Base-by-base conservation (phyloP, 2,113 vertebrate genomes). In the Corydoras sp. region DNA sequence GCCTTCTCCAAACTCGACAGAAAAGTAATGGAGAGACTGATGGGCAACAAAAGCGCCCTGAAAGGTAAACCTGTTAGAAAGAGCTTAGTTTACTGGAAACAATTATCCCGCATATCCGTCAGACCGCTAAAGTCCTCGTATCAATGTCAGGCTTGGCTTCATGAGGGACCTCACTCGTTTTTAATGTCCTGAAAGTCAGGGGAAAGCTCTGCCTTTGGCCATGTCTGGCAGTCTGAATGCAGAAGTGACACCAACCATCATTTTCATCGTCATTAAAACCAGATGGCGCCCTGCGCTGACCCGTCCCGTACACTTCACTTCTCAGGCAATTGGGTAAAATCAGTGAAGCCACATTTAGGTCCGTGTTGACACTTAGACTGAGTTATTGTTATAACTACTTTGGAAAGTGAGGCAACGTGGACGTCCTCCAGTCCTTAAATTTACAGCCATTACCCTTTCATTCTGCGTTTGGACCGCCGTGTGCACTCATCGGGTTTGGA, bases 1-100 rank as follows among this genome's bases (percentile, higher is more conserved):
- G 97, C 97, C 79, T 99, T 99, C 75, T 88, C 90, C 9, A 92
- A 85, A 62, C 89, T 99, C 73, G 94, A 91, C 64, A 82, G 82
- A 2, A 91, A 89, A 0, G 73, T 92, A 10, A 72, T 99, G 73
- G 87, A 96, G 76, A 92, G 94, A 80, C 90, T 99, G 79, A 88
- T 92, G 90, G 79, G 86, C 14, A 91, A 98, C 83, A 92, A 91
- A 55, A 86, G 88, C 58, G 92, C 90, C 76, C 90, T 95, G 48
- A 86, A 92, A 91, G 96, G 97, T 97, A 92, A 71, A 81, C 6
- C 9, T 18, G 8, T 11, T 31, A 61, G 30, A 10, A 14, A 71
- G 31, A 35, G 3, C 14, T 58, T 15, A 29, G 9, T 18, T 71
- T 5, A 56, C 35, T 50, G 68, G 64, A 80, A 68, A 58, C 30